These are phyloP conservation scores for Eolophus roseicapilla DNA, from an alignment of 2,113 vertebrate species.

Conservation along the genomic window DNA sequence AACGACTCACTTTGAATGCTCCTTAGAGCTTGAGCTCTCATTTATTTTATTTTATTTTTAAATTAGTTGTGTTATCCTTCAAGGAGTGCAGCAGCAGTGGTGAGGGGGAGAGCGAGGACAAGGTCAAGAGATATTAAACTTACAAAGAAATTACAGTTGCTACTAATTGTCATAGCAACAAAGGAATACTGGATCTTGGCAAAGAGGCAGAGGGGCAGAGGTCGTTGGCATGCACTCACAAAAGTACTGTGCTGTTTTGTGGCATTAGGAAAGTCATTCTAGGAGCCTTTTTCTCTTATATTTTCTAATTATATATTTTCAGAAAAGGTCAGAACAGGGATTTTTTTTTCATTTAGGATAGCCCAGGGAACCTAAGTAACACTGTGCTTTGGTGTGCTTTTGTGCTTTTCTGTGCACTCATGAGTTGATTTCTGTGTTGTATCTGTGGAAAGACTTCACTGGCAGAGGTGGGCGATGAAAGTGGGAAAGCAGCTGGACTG, in stretches of 20 bases:
- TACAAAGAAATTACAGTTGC: not conserved
- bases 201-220: not conserved
- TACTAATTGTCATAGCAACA: not conserved
- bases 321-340: not conserved
- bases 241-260: rapidly evolving
- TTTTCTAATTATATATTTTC: not conserved
- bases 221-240: rapidly evolving
- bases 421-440: not conserved
- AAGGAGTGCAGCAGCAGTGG: not conserved
- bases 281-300: not conserved
- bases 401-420: rapidly evolving
- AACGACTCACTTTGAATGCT: not conserved
- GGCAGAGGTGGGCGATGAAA: rapidly evolving
- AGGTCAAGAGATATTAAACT: not conserved
- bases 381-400: not conserved
- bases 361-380: not conserved
- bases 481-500: not conserved
- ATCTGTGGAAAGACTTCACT: not conserved
- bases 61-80: not conserved
- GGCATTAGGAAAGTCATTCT: not conserved
- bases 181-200: not conserved
- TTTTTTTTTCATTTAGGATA: not conserved
- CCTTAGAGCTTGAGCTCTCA: not conserved
- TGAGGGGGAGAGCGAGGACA: not conserved
- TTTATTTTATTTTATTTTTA: not conserved